Percentiles rank a stretch among this genome's conserved stretches.
Conservation (phyloP, 2,888 invertebrate genomes). For the Ypsolopha sequella region DNA sequence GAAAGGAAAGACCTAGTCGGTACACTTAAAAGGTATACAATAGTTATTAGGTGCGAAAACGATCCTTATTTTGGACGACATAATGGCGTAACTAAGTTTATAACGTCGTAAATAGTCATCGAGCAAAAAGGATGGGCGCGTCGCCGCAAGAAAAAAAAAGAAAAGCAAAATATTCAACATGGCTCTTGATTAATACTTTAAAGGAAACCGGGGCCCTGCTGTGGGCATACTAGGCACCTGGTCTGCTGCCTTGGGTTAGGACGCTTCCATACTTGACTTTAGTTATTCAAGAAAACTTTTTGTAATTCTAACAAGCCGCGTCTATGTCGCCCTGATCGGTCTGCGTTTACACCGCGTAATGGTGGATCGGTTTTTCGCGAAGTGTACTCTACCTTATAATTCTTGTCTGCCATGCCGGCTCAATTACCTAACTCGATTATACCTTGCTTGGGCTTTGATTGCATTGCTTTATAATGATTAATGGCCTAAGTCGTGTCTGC, state of each 20-base stretch:
- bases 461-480: slow-evolving; percentile 5
- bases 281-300: background rate
- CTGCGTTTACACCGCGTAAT: background rate
- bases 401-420: background rate
- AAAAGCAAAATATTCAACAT: slow-evolving; percentile 17
- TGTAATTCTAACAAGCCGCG: background rate
- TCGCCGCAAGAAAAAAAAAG: background rate
- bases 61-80: background rate
- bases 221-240: slow-evolving; percentile 25
- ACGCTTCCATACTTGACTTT: background rate
- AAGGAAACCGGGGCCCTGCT: slow-evolving; percentile 44
- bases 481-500: background rate
- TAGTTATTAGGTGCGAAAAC: slow-evolving; percentile 6
- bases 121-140: slow-evolving; percentile 1
- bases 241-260: background rate
- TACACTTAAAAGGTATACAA: background rate
- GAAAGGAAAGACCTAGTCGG: background rate
- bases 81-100: background rate
- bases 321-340: background rate
- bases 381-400: background rate
- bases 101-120: slow-evolving; percentile 2
- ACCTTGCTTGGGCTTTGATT: background rate
- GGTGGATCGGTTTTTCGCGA: too few relatives aligned
- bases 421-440: slow-evolving; percentile 4
- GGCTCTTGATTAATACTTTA: slow-evolving; percentile 54